Percentiles rank a stretch among this genome's conserved stretches.
These are phyloP conservation scores for Nasua narica DNA, from an alignment of 2,797 vertebrate genomes.

Conservation along the genomic window DNA sequence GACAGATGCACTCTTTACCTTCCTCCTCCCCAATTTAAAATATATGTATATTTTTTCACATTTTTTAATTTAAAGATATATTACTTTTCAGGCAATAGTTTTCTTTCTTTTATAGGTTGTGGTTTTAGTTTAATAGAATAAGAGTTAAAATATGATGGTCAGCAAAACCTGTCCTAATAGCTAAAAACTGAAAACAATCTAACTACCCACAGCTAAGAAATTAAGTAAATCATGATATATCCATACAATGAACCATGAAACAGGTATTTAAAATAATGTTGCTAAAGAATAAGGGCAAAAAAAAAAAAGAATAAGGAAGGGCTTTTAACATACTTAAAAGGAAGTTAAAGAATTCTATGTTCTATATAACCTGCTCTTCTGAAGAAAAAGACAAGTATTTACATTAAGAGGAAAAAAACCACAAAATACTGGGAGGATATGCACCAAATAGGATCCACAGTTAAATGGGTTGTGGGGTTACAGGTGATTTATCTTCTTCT, in stretches of 20 bases:
- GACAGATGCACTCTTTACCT: not conserved
- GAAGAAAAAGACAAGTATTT: not conserved
- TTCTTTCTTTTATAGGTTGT: not conserved
- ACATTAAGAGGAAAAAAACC: not conserved
- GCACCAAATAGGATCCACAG: not conserved
- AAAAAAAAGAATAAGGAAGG: not conserved
- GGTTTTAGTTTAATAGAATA: not conserved
- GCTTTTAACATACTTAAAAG: not conserved
- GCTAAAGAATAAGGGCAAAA: not conserved
- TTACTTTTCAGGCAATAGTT: not conserved
- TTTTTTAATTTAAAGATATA: conserved; percentile 32
- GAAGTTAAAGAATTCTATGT: not conserved
- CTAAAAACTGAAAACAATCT: not conserved
- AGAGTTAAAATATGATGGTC: not conserved
- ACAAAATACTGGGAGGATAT: not conserved
- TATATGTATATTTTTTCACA: not conserved
- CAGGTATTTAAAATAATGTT: not conserved
- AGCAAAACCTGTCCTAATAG: not conserved
- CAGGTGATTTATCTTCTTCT: not conserved
- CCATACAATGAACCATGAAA: not conserved
- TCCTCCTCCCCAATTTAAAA: not conserved
- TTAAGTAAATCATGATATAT: not conserved
- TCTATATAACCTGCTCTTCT: not conserved
- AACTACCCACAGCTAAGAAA: not conserved
- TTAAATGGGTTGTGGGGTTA: not conserved